Base-by-base conservation (phyloP, 2,113 vertebrate genomes). In the Pseudolaguvia tuberculata region DNA sequence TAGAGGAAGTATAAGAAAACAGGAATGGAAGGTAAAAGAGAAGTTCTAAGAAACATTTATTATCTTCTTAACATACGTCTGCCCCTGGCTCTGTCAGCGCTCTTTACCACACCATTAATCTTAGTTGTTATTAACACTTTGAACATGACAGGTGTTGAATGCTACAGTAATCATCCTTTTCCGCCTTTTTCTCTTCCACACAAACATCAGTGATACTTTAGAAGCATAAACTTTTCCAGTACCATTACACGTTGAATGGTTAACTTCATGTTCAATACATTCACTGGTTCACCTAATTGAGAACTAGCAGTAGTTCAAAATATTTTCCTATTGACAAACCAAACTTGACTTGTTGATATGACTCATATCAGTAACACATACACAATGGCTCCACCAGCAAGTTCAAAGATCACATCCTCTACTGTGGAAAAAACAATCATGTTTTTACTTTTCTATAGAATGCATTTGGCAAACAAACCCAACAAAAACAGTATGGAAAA, bases 71-170 rank as follows among this genome's bases (percentile, higher is more conserved):
- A 56, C 75, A 73, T 65, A 18, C 57, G 66, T 42, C 53, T 76
- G 72, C 67, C 76, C 76, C 74, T 65, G 25, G 76, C 59, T 77
- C 70, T 31, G 57, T 78, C 70, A 79, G 62, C 73, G 78, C 80
- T 70, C 48, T 69, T 53, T 52, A 70, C 77, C 61, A 72, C 57
- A 65, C 62, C 13, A 63, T 78, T 78, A 73, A 72, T 47, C 27
- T 67, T 81, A 80, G 68, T 83, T 80, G 82, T 83, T 39, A 59
- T 81, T 67, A 73, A 63, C 58, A 59, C 48, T 72, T 81, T 73
- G 78, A 77, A 78, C 78, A 72, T 78, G 52, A 74, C 75, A 78
- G 66, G 73, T 78, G 72, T 61, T 75, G 73, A 79, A 72, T 83
- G 72, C 80, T 62, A 65, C 14, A 31, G 69, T 57, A 52, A 81